Conservation (phyloP, 1,140 invertebrate genomes). For the Mya arenaria region DNA sequence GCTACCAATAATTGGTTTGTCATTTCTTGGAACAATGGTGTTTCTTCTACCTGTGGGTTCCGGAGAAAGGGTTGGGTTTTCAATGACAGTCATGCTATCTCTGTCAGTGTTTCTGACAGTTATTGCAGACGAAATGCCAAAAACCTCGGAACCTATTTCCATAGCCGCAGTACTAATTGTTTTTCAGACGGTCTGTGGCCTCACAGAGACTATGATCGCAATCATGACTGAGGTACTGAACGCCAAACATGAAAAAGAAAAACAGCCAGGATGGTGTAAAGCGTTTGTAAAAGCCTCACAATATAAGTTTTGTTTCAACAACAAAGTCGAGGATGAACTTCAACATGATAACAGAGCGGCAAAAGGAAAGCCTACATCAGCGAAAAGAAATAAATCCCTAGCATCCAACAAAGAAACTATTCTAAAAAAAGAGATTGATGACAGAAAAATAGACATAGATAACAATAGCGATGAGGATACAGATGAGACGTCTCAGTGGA, state of each 20-base stretch:
- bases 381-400: not conserved
- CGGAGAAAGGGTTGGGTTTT: slow-evolving; percentile 72
- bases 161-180: slow-evolving; percentile 74
- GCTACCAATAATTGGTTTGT: slow-evolving; percentile 68
- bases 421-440: not conserved
- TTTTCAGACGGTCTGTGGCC: not conserved
- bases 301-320: not conserved
- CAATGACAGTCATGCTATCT: slow-evolving; percentile 71
- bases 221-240: not conserved
- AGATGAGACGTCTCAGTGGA: not conserved
- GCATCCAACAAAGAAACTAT: not conserved
- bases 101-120: slow-evolving; percentile 70
- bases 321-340: not conserved
- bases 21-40: slow-evolving; percentile 65
- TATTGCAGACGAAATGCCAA: slow-evolving; percentile 68
- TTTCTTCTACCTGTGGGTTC: slow-evolving; percentile 71
- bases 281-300: not conserved
- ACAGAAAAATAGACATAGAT: not conserved
- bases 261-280: not conserved
- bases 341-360: not conserved
- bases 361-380: no score
- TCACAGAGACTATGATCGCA: not conserved
- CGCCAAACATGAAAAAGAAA: not conserved
- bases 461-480: not conserved
- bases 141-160: slow-evolving; percentile 53